Evolutionary conservation across 2,113 vertebrate genomes (phyloP).

Genomic region (Pyxicephalus adspersus): DNA sequence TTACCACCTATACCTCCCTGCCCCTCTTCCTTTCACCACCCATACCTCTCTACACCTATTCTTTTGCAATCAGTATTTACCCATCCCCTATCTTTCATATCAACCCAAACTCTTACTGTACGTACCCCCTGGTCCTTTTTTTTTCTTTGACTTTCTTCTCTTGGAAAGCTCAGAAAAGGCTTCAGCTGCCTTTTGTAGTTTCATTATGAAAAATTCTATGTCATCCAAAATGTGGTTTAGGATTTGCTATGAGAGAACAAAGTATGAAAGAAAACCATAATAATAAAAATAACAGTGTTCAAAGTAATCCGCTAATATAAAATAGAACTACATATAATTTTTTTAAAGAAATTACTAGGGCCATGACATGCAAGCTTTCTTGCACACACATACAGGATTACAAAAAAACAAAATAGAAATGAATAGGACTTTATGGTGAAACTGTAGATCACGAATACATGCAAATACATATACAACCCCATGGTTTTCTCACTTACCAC

Average conservation of each 20-base stretch:
- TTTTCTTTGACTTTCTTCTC: conserved; percentile 90
- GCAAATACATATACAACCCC: background rate
- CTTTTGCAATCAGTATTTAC: too few relatives aligned
- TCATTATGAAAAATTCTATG: conserved; percentile 92
- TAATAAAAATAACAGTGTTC: too few relatives aligned
- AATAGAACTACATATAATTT: too few relatives aligned
- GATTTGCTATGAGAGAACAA: conserved; percentile 82
- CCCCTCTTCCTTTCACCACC: too few relatives aligned
- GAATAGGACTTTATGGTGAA: background rate
- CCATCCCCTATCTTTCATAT: background rate
- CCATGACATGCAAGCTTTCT: too few relatives aligned
- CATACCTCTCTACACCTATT: too few relatives aligned
- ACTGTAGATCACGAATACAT: background rate
- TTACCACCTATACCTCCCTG: too few relatives aligned
- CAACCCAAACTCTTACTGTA: background rate
- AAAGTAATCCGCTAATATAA: too few relatives aligned
- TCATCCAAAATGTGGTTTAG: conserved; percentile 97
- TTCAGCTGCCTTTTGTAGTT: conserved; percentile 94
- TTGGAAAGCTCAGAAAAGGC: conserved; percentile 87
- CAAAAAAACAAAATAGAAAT: background rate
- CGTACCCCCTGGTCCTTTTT: conserved; percentile 91
- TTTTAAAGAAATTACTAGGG: too few relatives aligned
- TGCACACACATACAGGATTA: background rate
- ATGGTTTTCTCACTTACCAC: conserved; percentile 76
- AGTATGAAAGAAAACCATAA: background rate